phyloP scores from a whole-genome alignment of 1,140 invertebrate genomes.

The Laupala kohalensis region DNA sequence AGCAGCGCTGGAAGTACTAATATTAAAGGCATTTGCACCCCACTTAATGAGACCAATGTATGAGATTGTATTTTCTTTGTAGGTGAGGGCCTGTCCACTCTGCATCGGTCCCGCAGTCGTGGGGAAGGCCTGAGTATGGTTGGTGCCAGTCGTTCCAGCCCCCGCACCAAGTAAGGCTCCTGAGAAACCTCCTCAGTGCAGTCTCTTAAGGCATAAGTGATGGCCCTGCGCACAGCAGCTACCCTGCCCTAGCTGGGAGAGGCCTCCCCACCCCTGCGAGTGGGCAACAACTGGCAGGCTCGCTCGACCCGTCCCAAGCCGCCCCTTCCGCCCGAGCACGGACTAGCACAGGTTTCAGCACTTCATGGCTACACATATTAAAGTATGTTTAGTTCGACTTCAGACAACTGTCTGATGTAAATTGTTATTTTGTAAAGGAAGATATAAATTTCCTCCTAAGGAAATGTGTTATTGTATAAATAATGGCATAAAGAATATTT shows the following conservation, averaged over 20 bases:
- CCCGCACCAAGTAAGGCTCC: slow-evolving; percentile 6
- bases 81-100: slow-evolving; percentile 36
- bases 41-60: too few relatives aligned
- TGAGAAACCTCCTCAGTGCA: not conserved
- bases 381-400: not conserved
- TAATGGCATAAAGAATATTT: not conserved
- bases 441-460: not conserved
- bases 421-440: not conserved
- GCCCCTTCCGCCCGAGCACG: not conserved
- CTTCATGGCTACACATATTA: not conserved
- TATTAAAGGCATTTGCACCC: too few relatives aligned
- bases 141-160: slow-evolving; percentile 25
- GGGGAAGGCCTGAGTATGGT: slow-evolving; percentile 51
- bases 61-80: slow-evolving; percentile 14
- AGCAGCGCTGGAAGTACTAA: too few relatives aligned
- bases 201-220: not conserved
- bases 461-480: not conserved
- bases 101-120: slow-evolving; percentile 48
- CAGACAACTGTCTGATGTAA: not conserved
- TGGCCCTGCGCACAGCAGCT: not conserved
- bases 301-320: not conserved
- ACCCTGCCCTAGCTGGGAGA: not conserved
- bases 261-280: not conserved
- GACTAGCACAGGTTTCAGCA: not conserved
- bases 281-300: not conserved